These are phyloP conservation scores for Cryptophagus acutangulus DNA, from an alignment of 2,888 invertebrate species.

Conservation along the genomic window DNA sequence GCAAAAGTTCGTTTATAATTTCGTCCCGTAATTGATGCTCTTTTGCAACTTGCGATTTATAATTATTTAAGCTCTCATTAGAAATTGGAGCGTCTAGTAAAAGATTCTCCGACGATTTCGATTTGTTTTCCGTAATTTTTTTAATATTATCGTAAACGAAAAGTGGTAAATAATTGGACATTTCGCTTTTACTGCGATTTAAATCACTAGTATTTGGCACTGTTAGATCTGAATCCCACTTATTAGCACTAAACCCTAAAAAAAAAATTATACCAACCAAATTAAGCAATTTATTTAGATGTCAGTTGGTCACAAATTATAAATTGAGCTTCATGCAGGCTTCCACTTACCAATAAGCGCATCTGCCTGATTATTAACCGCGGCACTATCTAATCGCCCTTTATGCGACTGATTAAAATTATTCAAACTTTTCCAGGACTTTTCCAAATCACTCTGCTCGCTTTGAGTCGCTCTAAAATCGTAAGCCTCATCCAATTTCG, in stretches of 20 bases:
- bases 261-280: not conserved
- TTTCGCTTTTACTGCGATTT: constrained; percentile 35
- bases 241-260: not conserved
- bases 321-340: not conserved
- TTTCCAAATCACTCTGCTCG: constrained; percentile 29
- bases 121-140: constrained; percentile 34
- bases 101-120: constrained; percentile 36
- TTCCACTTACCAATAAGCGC: constrained; percentile 14
- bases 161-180: constrained; percentile 35
- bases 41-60: constrained; percentile 38
- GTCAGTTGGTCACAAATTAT: not conserved
- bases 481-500: constrained; percentile 28
- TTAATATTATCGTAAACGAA: constrained; percentile 33
- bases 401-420: constrained; percentile 39
- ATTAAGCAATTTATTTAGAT: constrained; percentile 1
- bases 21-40: constrained; percentile 40
- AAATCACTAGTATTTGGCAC: constrained; percentile 15
- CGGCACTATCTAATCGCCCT: constrained; percentile 37
- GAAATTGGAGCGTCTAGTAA: constrained; percentile 21
- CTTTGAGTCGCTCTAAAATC: constrained; percentile 23
- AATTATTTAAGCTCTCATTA: constrained; percentile 31
- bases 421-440: constrained; percentile 36
- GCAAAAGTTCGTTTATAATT: constrained; percentile 40
- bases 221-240: not conserved
- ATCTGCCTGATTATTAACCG: constrained; percentile 13